These are phyloP conservation scores for Gymnoscopelus microlampas DNA, from an alignment of 2,797 vertebrate genomes.

Conservation along the genomic window DNA sequence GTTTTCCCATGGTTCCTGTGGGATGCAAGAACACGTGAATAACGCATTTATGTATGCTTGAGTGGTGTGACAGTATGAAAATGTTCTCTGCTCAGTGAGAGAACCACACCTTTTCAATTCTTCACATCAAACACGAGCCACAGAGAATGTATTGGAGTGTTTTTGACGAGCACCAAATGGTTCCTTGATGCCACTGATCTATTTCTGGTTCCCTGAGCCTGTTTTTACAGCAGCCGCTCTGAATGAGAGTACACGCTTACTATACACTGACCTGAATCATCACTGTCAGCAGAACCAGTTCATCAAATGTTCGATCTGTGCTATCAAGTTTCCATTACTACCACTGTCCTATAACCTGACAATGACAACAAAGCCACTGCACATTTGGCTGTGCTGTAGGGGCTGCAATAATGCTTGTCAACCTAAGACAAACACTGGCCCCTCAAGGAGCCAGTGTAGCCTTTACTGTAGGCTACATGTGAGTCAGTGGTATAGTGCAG, in stretches of 20 bases:
- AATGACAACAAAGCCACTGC: slow-evolving; percentile 57
- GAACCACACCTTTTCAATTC: slow-evolving; percentile 12
- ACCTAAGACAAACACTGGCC: neutral
- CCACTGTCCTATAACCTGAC: slow-evolving; percentile 55
- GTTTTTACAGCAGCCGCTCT: slow-evolving; percentile 53
- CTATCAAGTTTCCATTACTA: slow-evolving; percentile 69
- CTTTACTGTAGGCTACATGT: slow-evolving; percentile 19
- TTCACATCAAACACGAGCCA: slow-evolving; percentile 23
- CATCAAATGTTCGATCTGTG: slow-evolving; percentile 65
- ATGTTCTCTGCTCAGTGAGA: slow-evolving; percentile 10
- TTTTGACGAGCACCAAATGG: slow-evolving; percentile 29
- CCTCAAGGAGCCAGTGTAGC: neutral
- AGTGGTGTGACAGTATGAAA: slow-evolving; percentile 12
- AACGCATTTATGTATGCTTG: slow-evolving; percentile 54
- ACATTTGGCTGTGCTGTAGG: slow-evolving; percentile 19
- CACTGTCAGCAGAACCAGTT: slow-evolving; percentile 65
- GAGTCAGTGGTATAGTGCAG: slow-evolving; percentile 35
- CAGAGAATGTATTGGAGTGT: slow-evolving; percentile 17
- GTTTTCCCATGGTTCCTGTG: slow-evolving; percentile 96
- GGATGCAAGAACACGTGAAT: slow-evolving; percentile 59
- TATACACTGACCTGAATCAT: slow-evolving; percentile 68
- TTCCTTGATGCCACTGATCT: slow-evolving; percentile 58
- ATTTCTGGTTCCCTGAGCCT: slow-evolving; percentile 63
- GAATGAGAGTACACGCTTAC: slow-evolving; percentile 36
- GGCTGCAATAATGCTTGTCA: slow-evolving; percentile 36